Evolutionary conservation across 2,888 invertebrate species (phyloP).

Genomic region (Cantharis nigra): DNA sequence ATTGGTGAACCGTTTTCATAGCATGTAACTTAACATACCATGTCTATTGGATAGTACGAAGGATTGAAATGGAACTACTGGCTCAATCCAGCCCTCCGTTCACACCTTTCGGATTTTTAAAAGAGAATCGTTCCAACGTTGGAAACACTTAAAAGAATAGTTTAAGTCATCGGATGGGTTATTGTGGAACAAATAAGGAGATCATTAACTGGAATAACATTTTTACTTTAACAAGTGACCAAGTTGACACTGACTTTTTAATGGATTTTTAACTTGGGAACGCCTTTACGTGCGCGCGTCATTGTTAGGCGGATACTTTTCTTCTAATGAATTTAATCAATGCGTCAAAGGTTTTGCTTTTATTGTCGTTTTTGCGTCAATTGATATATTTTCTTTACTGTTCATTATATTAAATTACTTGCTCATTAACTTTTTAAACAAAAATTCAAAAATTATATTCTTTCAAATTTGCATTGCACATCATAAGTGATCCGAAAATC

Average conservation of each 20-base stretch:
- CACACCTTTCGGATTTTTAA: constrained; percentile 44
- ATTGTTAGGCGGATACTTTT: constrained; percentile 38
- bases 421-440: neutral
- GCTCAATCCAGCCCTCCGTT: constrained; percentile 43
- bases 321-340: constrained; percentile 46
- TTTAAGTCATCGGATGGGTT: constrained; percentile 39
- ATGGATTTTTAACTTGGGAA: constrained; percentile 32
- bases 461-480: neutral
- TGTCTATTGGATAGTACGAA: constrained; percentile 41
- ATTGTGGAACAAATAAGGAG: constrained; percentile 48
- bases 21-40: constrained; percentile 33
- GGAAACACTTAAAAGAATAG: constrained; percentile 47
- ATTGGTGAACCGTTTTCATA: constrained; percentile 38
- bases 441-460: neutral
- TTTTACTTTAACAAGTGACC: constrained; percentile 43
- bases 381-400: neutral
- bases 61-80: constrained; percentile 49
- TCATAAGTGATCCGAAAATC: neutral
- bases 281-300: constrained; percentile 48
- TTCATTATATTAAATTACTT: constrained; percentile 2
- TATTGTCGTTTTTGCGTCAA: constrained; percentile 35
- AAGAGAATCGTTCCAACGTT: constrained; percentile 26
- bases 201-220: constrained; percentile 42
- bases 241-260: constrained; percentile 42
- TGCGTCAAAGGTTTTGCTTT: constrained; percentile 44